Evolutionary conservation across 2,888 invertebrate species (phyloP).

Genomic region (Myopa testacea): DNA sequence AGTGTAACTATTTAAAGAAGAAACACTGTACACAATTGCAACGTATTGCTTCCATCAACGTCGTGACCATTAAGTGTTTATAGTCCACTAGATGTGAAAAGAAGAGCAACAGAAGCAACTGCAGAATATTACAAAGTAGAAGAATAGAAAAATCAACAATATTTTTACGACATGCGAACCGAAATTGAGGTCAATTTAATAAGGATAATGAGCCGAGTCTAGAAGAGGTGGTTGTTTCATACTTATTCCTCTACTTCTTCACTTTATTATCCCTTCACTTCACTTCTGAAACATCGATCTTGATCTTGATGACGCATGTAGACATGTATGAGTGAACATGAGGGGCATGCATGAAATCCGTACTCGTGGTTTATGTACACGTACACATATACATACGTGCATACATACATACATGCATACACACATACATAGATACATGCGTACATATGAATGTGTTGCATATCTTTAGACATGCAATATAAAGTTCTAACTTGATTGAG

Average conservation of each 20-base stretch:
- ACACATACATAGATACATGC: background rate
- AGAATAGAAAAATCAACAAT: background rate
- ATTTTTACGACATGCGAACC: background rate
- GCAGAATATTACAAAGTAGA: background rate
- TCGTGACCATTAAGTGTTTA: conserved; percentile 32
- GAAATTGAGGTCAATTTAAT: conserved; percentile 19
- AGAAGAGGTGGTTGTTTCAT: background rate
- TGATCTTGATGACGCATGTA: conserved; percentile 9
- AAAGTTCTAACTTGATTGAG: background rate
- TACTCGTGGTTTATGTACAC: background rate
- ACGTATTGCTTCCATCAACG: conserved; percentile 18
- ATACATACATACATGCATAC: conserved; percentile 11
- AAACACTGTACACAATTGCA: background rate
- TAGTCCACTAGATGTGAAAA: conserved; percentile 4
- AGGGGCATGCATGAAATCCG: background rate
- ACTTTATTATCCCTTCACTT: background rate
- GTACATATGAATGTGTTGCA: background rate
- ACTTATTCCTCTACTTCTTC: background rate
- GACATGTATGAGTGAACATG: background rate
- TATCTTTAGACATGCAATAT: background rate
- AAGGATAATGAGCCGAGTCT: background rate
- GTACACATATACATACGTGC: background rate
- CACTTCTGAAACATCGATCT: background rate
- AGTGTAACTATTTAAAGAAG: too few species aligned
- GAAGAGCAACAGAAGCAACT: background rate